A percentile compares a stretch with the other conserved stretches of the same genome.
These are phyloP conservation scores for Poecilia picta DNA, from an alignment of 2,797 vertebrate species.

Conservation along the genomic window DNA sequence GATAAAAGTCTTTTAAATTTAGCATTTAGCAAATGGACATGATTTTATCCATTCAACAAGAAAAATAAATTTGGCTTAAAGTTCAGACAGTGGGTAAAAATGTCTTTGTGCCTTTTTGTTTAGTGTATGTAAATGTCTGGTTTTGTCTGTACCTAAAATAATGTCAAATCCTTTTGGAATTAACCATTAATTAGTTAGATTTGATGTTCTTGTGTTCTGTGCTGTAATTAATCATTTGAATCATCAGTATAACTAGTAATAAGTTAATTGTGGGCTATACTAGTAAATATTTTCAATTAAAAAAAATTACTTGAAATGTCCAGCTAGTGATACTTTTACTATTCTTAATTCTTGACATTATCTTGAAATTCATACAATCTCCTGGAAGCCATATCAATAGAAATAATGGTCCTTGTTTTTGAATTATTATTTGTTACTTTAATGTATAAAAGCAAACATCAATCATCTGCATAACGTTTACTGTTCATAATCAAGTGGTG, in stretches of 20 bases:
- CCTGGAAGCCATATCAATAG: background rate
- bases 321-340: background rate
- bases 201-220: background rate
- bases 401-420: background rate
- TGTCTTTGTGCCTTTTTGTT: too few species aligned
- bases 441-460: background rate
- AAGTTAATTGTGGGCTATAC: background rate
- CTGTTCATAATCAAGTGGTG: background rate
- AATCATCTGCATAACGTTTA: background rate
- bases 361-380: background rate
- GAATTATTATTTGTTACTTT: background rate
- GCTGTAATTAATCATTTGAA: background rate
- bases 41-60: too few species aligned
- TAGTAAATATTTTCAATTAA: background rate
- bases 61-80: too few species aligned
- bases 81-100: too few species aligned
- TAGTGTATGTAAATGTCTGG: too few species aligned
- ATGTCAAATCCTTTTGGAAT: background rate
- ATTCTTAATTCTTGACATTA: background rate
- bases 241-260: background rate
- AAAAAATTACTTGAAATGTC: background rate
- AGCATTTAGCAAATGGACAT: too few species aligned
- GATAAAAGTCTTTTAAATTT: too few species aligned
- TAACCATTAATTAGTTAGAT: background rate
- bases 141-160: too few species aligned